Evolutionary conservation across 2,113 vertebrate genomes (phyloP).

Genomic region (Chunga burmeisteri): DNA sequence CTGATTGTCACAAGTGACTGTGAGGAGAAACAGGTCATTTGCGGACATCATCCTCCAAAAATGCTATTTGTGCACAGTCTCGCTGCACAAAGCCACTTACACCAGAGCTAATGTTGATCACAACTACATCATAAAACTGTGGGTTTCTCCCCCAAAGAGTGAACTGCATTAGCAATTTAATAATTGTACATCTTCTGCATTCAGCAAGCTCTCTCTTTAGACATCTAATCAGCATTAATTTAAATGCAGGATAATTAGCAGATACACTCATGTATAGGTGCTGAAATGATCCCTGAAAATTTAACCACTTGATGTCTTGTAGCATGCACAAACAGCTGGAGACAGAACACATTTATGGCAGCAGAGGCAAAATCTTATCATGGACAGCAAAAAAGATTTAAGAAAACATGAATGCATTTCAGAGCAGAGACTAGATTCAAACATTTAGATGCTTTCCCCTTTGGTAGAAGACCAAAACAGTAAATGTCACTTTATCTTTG

Average conservation of each 20-base stretch:
- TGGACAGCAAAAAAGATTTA: background rate
- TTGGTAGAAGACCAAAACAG: background rate
- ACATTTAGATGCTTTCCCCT: background rate
- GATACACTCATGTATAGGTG: background rate
- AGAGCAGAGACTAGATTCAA: background rate
- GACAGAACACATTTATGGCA: background rate
- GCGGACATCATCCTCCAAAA: background rate
- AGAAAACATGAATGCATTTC: background rate
- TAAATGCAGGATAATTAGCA: constrained; percentile 26
- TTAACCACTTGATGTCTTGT: background rate
- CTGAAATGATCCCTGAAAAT: background rate
- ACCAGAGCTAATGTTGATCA: background rate
- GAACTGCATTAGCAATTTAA: background rate
- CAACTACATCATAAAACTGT: background rate
- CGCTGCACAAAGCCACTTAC: background rate
- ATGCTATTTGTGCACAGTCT: background rate
- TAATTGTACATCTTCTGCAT: background rate
- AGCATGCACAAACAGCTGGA: background rate
- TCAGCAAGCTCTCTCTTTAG: background rate
- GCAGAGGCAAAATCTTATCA: background rate
- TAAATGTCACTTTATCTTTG: background rate
- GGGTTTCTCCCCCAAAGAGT: background rate
- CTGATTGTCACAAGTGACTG: background rate
- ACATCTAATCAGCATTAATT: constrained; percentile 18
- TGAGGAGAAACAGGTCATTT: background rate